Evolutionary conservation across 2,797 vertebrate species (phyloP).

Genomic region (Mormyrus proboscirostris): DNA sequence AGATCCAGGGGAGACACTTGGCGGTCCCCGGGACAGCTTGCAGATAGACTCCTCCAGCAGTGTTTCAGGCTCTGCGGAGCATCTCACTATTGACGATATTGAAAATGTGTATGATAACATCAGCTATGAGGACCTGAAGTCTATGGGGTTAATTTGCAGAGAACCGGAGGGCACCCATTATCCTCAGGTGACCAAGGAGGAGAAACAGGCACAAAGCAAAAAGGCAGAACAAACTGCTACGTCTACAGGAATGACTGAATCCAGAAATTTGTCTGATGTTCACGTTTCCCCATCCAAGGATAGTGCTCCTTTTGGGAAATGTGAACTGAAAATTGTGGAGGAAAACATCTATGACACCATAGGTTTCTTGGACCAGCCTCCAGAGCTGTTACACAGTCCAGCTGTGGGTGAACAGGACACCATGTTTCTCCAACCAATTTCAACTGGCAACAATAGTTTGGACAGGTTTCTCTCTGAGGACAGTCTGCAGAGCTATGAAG

Average conservation of each 20-base stretch:
- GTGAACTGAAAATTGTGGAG: slow-evolving; percentile 71
- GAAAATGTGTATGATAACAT: slow-evolving; percentile 97
- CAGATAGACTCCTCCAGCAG: slow-evolving; percentile 62
- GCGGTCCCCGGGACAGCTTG: slow-evolving; percentile 44
- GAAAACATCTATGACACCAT: slow-evolving; percentile 94
- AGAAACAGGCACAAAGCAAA: slow-evolving; percentile 43
- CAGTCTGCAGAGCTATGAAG: slow-evolving; percentile 72
- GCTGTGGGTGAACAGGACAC: slow-evolving; percentile 49
- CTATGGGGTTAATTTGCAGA: slow-evolving; percentile 77
- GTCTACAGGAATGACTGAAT: slow-evolving; percentile 39
- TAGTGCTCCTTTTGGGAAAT: slow-evolving; percentile 49
- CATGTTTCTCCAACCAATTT: slow-evolving; percentile 65
- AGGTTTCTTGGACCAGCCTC: slow-evolving; percentile 64
- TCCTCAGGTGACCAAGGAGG: slow-evolving; percentile 46
- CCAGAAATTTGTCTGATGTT: slow-evolving; percentile 37
- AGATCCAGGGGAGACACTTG: slow-evolving; percentile 26
- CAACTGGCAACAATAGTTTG: slow-evolving; percentile 56
- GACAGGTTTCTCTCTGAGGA: slow-evolving; percentile 74
- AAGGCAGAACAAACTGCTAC: slow-evolving; percentile 39
- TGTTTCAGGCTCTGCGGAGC: slow-evolving; percentile 71
- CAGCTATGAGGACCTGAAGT: slow-evolving; percentile 88
- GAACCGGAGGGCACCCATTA: slow-evolving; percentile 48
- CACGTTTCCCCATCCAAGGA: slow-evolving; percentile 52
- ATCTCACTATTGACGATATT: slow-evolving; percentile 80
- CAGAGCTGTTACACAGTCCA: slow-evolving; percentile 41